Evolutionary conservation across 1,140 invertebrate species (phyloP).

Genomic region (Aporrectodea caliginosa): DNA sequence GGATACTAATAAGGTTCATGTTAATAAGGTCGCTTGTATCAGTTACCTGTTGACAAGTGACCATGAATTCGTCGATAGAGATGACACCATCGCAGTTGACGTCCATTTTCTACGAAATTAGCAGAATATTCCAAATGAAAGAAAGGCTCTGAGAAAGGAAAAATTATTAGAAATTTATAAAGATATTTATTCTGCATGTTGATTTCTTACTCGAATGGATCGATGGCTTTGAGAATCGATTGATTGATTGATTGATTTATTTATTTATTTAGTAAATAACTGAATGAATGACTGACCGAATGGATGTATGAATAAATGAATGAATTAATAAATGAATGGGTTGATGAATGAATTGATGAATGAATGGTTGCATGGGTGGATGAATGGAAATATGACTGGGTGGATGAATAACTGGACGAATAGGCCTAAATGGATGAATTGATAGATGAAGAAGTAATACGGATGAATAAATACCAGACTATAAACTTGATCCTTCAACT

Average conservation of each 20-base stretch:
- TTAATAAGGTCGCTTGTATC: too few species aligned
- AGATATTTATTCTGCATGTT: neutral
- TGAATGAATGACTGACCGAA: constrained; percentile 2
- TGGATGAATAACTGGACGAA: neutral
- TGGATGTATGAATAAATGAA: neutral
- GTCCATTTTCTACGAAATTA: too few species aligned
- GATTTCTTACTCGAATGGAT: neutral
- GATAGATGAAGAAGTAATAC: neutral
- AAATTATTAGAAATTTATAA: neutral
- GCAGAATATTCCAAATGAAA: too few species aligned
- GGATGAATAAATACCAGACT: neutral
- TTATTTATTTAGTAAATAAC: constrained; percentile 6
- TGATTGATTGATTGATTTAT: neutral
- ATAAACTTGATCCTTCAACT: neutral
- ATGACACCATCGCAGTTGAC: too few species aligned
- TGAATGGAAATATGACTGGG: neutral
- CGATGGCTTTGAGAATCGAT: neutral
- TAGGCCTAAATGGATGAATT: neutral
- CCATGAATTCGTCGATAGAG: too few species aligned
- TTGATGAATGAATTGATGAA: neutral
- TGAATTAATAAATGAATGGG: neutral
- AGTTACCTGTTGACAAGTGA: too few species aligned
- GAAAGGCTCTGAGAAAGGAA: too few species aligned
- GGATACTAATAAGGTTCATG: too few species aligned
- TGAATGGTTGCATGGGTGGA: neutral